Base-by-base conservation (phyloP, 2,797 vertebrate genomes). In the Danio tinwini region DNA sequence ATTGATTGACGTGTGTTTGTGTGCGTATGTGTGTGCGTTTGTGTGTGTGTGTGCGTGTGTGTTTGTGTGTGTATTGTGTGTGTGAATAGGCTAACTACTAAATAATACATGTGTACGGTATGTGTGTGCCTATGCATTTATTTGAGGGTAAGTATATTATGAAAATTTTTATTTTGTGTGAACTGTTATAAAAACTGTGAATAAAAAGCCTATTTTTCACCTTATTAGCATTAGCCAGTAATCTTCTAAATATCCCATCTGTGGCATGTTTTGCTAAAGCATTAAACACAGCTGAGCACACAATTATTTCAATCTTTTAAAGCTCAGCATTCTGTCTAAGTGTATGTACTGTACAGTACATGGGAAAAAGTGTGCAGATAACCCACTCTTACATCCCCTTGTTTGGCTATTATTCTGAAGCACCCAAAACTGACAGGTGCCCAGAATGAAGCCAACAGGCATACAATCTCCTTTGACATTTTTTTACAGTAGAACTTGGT, bases 181-280 rank as follows among this genome's bases (percentile, higher is more conserved):
- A 29, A 29, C 29, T 29, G 29, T 29, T 29, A 29, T 29, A 29
- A 29, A 29, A n/a, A n/a, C n/a, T n/a, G n/a, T 29, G 29, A 29
- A 29, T 29, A 29, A 1, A 29, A 29, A 29, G 29, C 9, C n/a
- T 21, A 68, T 69, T 69, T 64, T 14, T 47, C 37, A 9, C 7
- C 5, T 63, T 56, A 68, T 63, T 56, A 68, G 64, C 53, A 42
- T 17, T 4, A 21, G 49, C 14, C 19, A 50, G n/a, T 53, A 62
- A 70, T 78, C 37, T 42, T 70, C 17, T 62, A 62, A 70, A 29
- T n/a, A 16, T 52, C 37, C 56, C 55, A 70, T 78, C 67, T 78
- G 76, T 53, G 65, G 44, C 37, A 52, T 78, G 17, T 11, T 75
- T 76, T 44, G 12, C 61, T 64, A 1, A 62, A 42, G 47, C 12